Percentiles rank a stretch among this genome's conserved stretches.
phyloP scores from a whole-genome alignment of 2,797 vertebrate genomes.

The Diceros bicornis region DNA sequence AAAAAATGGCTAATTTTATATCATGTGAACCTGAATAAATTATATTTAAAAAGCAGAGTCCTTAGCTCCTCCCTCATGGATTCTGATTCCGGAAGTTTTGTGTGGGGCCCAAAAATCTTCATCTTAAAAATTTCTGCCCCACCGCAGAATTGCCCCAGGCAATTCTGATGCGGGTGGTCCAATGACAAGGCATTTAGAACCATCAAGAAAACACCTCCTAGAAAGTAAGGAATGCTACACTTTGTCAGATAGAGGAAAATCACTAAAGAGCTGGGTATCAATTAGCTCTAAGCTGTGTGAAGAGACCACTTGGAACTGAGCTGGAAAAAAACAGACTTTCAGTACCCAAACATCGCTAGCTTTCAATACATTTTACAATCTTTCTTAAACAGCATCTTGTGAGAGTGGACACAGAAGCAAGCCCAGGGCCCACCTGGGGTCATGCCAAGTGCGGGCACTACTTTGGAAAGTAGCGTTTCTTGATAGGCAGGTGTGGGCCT shows the following conservation, averaged over 20 bases:
- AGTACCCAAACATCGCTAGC: background rate
- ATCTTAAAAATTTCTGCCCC: constrained; percentile 4
- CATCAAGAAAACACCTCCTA: constrained; percentile 79
- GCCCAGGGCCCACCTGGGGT: background rate
- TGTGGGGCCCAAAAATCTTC: background rate
- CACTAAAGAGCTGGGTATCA: constrained; percentile 82
- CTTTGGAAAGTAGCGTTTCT: constrained; percentile 14
- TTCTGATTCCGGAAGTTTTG: constrained; percentile 13
- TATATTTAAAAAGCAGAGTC: background rate
- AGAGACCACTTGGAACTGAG: constrained; percentile 78
- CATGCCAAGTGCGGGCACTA: background rate
- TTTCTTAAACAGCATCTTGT: constrained; percentile 39
- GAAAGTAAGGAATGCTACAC: constrained; percentile 85
- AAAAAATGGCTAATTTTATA: background rate
- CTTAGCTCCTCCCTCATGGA: background rate
- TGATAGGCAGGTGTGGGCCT: background rate
- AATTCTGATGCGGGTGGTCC: background rate
- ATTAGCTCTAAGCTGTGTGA: constrained; percentile 84
- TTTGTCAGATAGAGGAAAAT: constrained; percentile 78
- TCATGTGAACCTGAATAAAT: background rate
- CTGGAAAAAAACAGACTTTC: constrained; percentile 16
- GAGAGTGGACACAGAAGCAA: background rate
- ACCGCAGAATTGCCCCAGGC: background rate
- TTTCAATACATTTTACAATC: background rate
- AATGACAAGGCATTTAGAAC: background rate